Percentiles rank a stretch among this genome's conserved stretches.
Conservation (phyloP, 2,797 vertebrate genomes). For the Helicolenus hilgendorfi region DNA sequence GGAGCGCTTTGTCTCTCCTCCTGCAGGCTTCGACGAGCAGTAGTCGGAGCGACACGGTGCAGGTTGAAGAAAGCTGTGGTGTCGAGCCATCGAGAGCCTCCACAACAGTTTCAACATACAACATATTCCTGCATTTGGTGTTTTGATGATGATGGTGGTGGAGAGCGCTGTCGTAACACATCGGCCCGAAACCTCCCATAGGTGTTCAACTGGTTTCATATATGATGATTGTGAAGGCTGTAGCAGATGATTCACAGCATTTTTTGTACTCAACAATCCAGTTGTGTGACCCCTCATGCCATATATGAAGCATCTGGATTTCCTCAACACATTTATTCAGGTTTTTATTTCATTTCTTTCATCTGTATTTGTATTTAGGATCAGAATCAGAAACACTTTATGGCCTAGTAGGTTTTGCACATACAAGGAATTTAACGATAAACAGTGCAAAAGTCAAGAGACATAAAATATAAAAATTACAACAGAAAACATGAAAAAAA, state of each 20-base stretch:
- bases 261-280: neutral
- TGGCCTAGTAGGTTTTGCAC: too few relatives aligned
- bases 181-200: neutral
- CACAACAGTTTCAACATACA: neutral
- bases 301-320: neutral
- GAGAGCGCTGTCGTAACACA: neutral
- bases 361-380: too few relatives aligned
- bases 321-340: neutral
- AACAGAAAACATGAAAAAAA: too few relatives aligned
- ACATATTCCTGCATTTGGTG: neutral
- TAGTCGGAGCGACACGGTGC: neutral
- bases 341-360: too few relatives aligned
- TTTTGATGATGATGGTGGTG: neutral
- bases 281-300: neutral
- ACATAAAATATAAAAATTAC: too few relatives aligned
- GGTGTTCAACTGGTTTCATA: neutral
- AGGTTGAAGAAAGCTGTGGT: neutral
- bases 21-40: neutral
- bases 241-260: neutral
- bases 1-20: neutral
- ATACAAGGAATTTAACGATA: too few relatives aligned
- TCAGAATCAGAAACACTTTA: too few relatives aligned
- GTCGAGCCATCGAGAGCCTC: neutral
- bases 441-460: too few relatives aligned
- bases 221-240: neutral